Evolutionary conservation across 2,797 vertebrate genomes (phyloP).

Genomic region (Eurystomus glaucurus): DNA sequence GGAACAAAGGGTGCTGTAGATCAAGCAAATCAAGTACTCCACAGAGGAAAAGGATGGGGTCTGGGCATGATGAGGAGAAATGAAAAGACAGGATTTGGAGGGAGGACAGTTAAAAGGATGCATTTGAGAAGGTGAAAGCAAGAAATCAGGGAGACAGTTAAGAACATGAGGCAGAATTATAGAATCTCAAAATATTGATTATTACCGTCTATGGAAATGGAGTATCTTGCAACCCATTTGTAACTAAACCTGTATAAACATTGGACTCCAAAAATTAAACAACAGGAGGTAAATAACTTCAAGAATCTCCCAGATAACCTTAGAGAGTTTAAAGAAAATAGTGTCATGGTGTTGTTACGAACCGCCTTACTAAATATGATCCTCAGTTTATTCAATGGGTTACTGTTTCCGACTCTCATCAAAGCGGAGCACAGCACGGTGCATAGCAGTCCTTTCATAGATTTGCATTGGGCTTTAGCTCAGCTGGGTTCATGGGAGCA

Average conservation of each 20-base stretch:
- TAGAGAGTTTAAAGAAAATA: background rate
- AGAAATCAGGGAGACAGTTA: background rate
- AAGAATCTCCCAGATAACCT: background rate
- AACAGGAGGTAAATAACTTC: background rate
- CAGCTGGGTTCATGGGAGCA: constrained; percentile 46
- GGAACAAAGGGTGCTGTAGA: background rate
- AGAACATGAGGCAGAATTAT: background rate
- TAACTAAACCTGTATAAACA: background rate
- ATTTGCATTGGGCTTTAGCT: constrained; percentile 36
- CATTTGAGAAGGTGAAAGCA: background rate
- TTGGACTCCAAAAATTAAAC: background rate
- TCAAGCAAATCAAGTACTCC: background rate
- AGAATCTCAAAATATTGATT: background rate
- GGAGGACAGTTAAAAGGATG: background rate
- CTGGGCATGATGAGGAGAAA: background rate
- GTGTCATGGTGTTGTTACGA: background rate
- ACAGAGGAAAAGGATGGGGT: background rate
- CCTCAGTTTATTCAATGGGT: background rate
- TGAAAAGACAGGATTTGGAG: background rate
- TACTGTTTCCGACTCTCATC: background rate
- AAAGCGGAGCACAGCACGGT: background rate
- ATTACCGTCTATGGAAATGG: background rate
- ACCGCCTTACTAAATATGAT: background rate
- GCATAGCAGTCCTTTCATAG: constrained; percentile 57
- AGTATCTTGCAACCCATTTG: background rate